phyloP scores from a whole-genome alignment of 1,140 invertebrate species.

The Muscidifurax raptorellus region DNA sequence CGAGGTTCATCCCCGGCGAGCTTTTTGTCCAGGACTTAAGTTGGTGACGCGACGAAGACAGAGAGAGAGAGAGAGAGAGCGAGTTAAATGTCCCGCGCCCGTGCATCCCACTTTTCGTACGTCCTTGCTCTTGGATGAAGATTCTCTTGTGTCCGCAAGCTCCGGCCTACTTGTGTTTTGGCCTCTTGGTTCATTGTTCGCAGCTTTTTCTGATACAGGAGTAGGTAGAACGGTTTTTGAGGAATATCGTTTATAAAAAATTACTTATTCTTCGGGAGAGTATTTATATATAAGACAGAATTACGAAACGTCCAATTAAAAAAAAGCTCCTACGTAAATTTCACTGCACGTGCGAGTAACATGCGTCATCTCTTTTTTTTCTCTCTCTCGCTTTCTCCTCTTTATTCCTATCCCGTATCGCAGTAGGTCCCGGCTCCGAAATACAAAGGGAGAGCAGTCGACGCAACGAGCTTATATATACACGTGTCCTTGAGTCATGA shows the following conservation, averaged over 20 bases:
- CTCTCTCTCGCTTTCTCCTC: not conserved
- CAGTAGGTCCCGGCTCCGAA: not conserved
- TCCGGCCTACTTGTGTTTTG: not conserved
- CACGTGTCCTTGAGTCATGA: not conserved
- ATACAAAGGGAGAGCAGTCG: constrained; percentile 24
- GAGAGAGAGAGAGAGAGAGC: not conserved
- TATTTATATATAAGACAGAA: too few species aligned
- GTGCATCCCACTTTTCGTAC: not conserved
- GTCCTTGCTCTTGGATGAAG: not conserved
- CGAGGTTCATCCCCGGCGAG: not conserved
- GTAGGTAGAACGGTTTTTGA: too few species aligned
- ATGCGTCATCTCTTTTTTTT: not conserved
- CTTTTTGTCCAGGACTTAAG: constrained; percentile 33
- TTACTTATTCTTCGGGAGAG: too few species aligned
- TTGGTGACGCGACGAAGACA: not conserved
- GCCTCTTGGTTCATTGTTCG: constrained; percentile 4
- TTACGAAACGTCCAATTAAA: too few species aligned
- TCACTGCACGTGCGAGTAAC: too few species aligned
- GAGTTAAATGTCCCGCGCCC: not conserved
- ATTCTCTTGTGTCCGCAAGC: not conserved
- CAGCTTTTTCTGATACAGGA: not conserved
- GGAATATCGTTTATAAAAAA: too few species aligned
- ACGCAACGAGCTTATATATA: not conserved
- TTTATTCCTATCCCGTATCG: not conserved
- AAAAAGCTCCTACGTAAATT: too few species aligned